These are phyloP conservation scores for Diachasmimorpha longicaudata DNA, from an alignment of 1,140 invertebrate genomes.

Conservation along the genomic window DNA sequence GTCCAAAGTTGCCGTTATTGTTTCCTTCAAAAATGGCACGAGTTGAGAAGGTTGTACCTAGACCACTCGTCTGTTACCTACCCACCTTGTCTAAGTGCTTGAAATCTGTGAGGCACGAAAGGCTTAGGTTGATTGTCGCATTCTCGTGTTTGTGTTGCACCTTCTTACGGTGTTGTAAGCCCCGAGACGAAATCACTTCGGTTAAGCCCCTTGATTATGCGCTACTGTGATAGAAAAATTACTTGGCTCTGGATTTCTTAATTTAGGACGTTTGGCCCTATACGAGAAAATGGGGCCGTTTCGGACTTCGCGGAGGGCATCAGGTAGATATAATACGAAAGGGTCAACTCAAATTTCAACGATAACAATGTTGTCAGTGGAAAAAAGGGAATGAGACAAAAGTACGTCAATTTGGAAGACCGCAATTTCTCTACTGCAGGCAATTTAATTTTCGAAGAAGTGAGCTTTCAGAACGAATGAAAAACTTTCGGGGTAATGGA, in stretches of 20 bases:
- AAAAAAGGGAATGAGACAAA: too few relatives aligned
- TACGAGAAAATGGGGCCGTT: too few relatives aligned
- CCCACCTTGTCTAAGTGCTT: not conserved
- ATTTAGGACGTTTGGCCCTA: too few relatives aligned
- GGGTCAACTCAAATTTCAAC: too few relatives aligned
- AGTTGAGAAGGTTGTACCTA: not conserved
- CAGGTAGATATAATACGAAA: too few relatives aligned
- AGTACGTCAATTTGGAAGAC: not conserved
- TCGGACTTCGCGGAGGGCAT: too few relatives aligned
- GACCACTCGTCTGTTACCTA: not conserved
- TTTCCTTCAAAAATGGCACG: constrained; percentile 9
- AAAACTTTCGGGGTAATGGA: not conserved
- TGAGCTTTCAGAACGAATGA: not conserved
- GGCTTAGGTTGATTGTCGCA: not conserved
- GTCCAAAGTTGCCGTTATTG: constrained; percentile 8
- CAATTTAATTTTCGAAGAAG: not conserved
- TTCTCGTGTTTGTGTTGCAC: not conserved
- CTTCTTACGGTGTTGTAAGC: not conserved
- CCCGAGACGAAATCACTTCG: not conserved
- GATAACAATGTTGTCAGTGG: too few relatives aligned
- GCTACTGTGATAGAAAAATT: too few relatives aligned
- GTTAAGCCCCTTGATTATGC: not conserved
- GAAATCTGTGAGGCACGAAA: not conserved
- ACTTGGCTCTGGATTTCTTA: too few relatives aligned
- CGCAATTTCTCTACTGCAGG: too few relatives aligned